phyloP scores from a whole-genome alignment of 35 echinoderm and acorn worm genomes.

The Patiria miniata region DNA sequence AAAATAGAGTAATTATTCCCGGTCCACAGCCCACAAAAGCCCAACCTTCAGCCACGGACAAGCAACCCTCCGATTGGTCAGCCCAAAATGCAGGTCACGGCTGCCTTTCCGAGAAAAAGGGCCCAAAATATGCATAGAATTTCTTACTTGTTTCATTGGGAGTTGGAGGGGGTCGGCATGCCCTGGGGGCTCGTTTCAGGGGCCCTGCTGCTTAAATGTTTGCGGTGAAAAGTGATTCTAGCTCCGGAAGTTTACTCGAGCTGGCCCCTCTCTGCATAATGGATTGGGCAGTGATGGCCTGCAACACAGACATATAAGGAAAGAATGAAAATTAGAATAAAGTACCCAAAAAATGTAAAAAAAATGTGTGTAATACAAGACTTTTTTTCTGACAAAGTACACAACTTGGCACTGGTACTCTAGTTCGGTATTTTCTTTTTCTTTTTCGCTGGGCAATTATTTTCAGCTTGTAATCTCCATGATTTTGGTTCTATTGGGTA shows the following conservation, averaged over 20 bases:
- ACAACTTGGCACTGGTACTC: no score
- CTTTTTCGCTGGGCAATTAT: no score
- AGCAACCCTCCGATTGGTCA: background rate
- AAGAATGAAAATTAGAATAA: no score
- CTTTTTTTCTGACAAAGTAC: no score
- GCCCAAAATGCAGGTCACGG: slow-evolving; percentile 15
- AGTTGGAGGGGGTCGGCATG: background rate
- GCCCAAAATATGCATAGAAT: slow-evolving; percentile 22
- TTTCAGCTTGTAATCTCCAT: background rate
- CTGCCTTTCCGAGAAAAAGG: background rate
- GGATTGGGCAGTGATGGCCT: background rate
- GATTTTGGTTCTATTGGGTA: background rate
- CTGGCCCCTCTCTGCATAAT: background rate
- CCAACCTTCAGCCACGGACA: background rate
- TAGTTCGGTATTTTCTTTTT: no score
- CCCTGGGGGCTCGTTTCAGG: slow-evolving; percentile 1
- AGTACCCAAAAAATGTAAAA: no score
- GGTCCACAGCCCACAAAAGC: background rate
- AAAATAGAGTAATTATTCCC: no score
- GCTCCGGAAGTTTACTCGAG: slow-evolving; percentile 1
- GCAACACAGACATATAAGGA: slow-evolving; percentile 8
- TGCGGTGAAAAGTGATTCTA: background rate
- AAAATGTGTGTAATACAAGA: no score
- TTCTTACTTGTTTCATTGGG: slow-evolving; percentile 1
- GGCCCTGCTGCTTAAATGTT: background rate